Conservation (phyloP, 2,113 vertebrate genomes). For the Peucedramus taeniatus region DNA sequence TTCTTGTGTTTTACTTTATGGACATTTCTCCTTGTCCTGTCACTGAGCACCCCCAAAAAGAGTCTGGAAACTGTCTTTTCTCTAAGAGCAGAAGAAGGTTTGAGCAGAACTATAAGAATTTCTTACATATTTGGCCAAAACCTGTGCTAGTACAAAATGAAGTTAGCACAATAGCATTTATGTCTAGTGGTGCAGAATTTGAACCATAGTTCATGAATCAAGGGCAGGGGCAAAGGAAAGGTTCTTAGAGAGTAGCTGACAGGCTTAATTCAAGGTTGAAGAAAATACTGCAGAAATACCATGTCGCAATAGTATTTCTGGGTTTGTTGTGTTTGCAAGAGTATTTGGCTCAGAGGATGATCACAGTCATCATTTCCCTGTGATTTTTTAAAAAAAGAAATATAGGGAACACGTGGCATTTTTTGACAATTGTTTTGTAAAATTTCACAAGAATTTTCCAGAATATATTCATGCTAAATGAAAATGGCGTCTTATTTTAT, state of each 20-base stretch:
- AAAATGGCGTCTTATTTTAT: not conserved
- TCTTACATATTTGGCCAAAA: not conserved
- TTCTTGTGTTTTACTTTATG: not conserved
- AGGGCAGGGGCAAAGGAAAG: not conserved
- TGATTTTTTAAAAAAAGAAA: not conserved
- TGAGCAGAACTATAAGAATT: not conserved
- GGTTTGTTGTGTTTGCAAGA: too few species aligned
- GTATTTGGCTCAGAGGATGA: too few species aligned
- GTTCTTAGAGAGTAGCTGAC: too few species aligned
- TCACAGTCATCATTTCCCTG: not conserved
- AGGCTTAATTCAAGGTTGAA: too few species aligned
- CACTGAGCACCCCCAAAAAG: not conserved
- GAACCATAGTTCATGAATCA: not conserved
- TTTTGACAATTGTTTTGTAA: not conserved
- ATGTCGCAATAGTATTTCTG: too few species aligned
- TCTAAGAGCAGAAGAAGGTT: not conserved
- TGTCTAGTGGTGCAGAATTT: not conserved
- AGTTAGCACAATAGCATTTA: not conserved
- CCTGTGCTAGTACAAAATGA: not conserved
- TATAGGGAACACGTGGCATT: not conserved
- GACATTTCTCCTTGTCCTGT: not conserved
- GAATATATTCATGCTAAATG: not conserved
- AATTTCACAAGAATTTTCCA: not conserved
- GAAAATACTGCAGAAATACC: too few species aligned
- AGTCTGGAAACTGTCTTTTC: not conserved